A percentile compares a stretch with the other conserved stretches of the same genome.
Conservation (phyloP, 2,888 invertebrate species). For the Brenthis hecate region DNA sequence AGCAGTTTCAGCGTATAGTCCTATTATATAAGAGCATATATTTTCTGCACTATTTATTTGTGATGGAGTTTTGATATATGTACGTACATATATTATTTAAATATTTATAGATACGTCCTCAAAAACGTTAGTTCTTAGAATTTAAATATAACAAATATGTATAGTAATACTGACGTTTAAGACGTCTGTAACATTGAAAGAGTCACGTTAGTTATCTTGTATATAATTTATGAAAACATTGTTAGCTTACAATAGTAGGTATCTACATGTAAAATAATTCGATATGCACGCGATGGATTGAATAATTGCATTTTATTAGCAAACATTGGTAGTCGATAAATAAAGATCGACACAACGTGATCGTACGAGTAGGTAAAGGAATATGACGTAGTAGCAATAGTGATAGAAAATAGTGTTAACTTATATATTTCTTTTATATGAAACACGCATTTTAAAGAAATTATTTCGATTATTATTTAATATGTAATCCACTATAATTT, state of each 20-base stretch:
- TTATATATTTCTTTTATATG: not conserved
- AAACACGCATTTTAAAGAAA: not conserved
- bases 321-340: constrained; percentile 20
- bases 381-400: too few species aligned
- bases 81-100: too few species aligned
- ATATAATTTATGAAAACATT: constrained; percentile 45
- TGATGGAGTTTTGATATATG: too few species aligned
- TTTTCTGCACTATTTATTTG: too few species aligned
- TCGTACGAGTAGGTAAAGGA: constrained; percentile 12
- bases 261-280: constrained; percentile 35
- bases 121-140: too few species aligned
- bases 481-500: constrained; percentile 4
- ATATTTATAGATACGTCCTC: too few species aligned
- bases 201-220: constrained; percentile 39
- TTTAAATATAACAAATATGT: too few species aligned
- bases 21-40: too few species aligned
- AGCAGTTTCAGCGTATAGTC: too few species aligned
- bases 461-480: not conserved
- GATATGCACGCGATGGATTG: constrained; percentile 34
- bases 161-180: not conserved
- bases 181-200: constrained; percentile 26
- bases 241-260: constrained; percentile 40
- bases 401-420: too few species aligned
- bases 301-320: constrained; percentile 35
- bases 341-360: constrained; percentile 20